Base-by-base conservation (phyloP, 2,888 invertebrate species). In the Exocentrus adspersus region DNA sequence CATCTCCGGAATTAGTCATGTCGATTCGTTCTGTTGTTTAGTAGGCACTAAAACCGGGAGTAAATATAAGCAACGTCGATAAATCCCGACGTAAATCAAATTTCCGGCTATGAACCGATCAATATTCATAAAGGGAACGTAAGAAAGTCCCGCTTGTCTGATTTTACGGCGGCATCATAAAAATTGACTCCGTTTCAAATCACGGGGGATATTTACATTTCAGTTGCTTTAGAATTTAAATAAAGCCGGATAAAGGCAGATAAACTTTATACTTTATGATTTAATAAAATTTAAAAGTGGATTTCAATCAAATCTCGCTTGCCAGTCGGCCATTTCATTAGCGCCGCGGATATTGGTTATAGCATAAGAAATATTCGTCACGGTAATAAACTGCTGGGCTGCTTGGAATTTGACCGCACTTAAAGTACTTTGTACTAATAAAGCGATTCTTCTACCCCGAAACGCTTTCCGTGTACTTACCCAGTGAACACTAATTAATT, bases 151-250 rank as follows among this genome's bases (percentile, higher is more conserved):
- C 52, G n/a, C 57, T 64, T 53, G 50, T 53, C 58, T 62, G 62
- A 65, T 65, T 70, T 69, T 71, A 69, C 64, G 58, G 62, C 60
- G 52, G 28, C 62, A 45, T 59, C 69, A 64, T 70, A 72, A 70
- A 72, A 70, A 69, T 66, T 62, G 67, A 68, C 65, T 71, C 56
- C 62, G 63, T 65, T 63, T 67, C 41, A 54, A 62, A 59, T 66
- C 64, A 24, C n/a, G n/a, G 46, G 45, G 56, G 52, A 64, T 57
- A 67, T 64, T 67, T 61, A 64, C 62, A 59, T 53, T 59, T 64
- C 67, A 64, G 62, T 62, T 67, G 60, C 54, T 41, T 54, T 53
- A 21, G 42, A 30, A 59, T 67, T 62, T 56, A 61, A 62, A 68
- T 64, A 58, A 51, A 60, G 43, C 30, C 19, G 59, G 60, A 62